These are phyloP conservation scores for Ginglymostoma cirratum DNA, from an alignment of 2,113 vertebrate genomes.

Conservation along the genomic window DNA sequence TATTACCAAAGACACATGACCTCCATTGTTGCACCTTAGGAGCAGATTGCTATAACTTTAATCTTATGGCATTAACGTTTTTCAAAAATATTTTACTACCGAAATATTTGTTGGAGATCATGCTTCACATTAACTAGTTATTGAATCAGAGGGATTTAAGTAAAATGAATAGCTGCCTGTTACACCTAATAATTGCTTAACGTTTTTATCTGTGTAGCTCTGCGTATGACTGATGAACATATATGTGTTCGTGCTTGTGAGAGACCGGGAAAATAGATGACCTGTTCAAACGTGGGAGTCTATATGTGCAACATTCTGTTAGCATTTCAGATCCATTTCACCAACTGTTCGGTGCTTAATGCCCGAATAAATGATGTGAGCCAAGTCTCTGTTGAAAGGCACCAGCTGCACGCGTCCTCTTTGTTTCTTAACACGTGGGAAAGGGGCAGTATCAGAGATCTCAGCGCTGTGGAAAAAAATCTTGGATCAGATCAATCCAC, in stretches of 20 bases:
- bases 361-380: constrained; percentile 24
- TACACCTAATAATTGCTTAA: neutral
- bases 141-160: neutral
- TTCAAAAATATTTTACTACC: neutral
- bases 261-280: neutral
- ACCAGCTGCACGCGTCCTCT: constrained; percentile 28
- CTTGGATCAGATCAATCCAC: constrained; percentile 12
- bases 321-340: constrained; percentile 20
- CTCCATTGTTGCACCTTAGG: neutral
- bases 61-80: neutral
- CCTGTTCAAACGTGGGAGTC: neutral
- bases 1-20: neutral
- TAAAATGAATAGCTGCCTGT: neutral
- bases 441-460: constrained; percentile 7
- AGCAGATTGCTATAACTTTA: neutral
- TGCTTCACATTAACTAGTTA: neutral
- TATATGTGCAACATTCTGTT: neutral
- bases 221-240: neutral
- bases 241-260: neutral
- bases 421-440: constrained; percentile 34
- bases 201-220: neutral
- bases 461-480: neutral
- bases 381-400: constrained; percentile 30
- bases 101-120: neutral
- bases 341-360: constrained; percentile 24